These are phyloP conservation scores for Corapipo altera DNA, from an alignment of 2,113 vertebrate species.

Conservation along the genomic window DNA sequence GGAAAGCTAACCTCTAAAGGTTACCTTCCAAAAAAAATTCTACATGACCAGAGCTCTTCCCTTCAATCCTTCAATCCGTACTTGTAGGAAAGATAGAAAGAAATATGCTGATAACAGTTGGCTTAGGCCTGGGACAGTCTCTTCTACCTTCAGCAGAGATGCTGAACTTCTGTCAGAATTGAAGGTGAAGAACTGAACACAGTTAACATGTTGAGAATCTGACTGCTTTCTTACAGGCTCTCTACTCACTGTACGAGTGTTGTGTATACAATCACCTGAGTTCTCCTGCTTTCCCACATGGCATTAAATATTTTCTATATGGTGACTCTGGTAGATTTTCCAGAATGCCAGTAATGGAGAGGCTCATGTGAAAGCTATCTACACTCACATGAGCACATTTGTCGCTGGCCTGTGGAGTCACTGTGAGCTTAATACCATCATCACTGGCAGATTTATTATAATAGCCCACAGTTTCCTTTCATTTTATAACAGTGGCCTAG, in stretches of 20 bases:
- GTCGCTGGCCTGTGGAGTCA: background rate
- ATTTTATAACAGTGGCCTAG: background rate
- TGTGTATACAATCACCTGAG: fast-evolving
- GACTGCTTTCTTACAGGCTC: background rate
- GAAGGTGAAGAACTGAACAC: background rate
- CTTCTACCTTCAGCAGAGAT: background rate
- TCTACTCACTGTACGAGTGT: background rate
- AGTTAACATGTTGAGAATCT: background rate
- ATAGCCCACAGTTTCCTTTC: background rate
- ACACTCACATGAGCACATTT: background rate
- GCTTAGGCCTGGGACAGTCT: background rate
- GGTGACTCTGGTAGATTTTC: background rate
- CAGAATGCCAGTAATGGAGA: background rate
- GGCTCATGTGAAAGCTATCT: background rate
- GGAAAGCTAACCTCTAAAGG: background rate
- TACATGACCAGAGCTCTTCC: background rate
- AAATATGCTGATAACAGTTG: background rate
- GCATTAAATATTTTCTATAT: background rate
- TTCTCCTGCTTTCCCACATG: background rate
- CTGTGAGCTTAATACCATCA: background rate
- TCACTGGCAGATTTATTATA: background rate
- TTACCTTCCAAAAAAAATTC: background rate
- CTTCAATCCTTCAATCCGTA: background rate
- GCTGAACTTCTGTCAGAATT: background rate
- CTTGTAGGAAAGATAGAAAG: background rate